Evolutionary conservation across 2,113 vertebrate genomes (phyloP), one percentile per base, ranked within the genome.

Genomic region (Podarcis cretensis): DNA sequence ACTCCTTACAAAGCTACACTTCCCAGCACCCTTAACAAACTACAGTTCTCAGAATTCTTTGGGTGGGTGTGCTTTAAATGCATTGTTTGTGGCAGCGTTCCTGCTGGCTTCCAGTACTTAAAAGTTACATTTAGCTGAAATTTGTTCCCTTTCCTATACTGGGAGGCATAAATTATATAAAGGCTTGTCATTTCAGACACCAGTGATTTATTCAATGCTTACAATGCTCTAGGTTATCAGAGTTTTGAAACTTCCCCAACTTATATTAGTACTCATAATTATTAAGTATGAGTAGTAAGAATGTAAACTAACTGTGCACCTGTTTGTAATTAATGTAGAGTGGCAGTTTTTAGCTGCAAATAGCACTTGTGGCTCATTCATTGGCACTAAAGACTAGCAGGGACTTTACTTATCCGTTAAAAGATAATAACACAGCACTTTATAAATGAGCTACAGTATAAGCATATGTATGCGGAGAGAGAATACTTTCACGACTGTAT

Each of bases 291-390:
- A 71, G 27, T 48, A 79, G 5, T 35, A 86, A 63, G 78, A 68
- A 59, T 30, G 43, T 66, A 80, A 37, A 57, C 23, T 71, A 76
- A 66, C 43, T n/a, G 27, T 66, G 74, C 37, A 83, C 71, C 59
- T 83, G 87, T 54, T 35, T 76, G 57, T 48, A 88, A 27, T 83
- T 83, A 83, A 88, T 66, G 59, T 37, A 88, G 40, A 77, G 40
- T 68, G 73, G 30, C 81, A 83, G 40, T 68, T 66, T 43, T 88
- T 83, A 77, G 2, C 30, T 88, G 7, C 80, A 83, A 35, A 35
- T 27, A 40, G 7, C 48, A 59, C 66, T 59, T 73, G 30, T 37
- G 75, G 27, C 66, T 32, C 48, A 40, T 20, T 59, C 68, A 81
- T 32, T 81, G 68, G 59, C 68, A 57, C 59, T 59, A n/a, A 30